Base-by-base conservation (phyloP, 1,140 invertebrate species). In the Bombyx mandarina region DNA sequence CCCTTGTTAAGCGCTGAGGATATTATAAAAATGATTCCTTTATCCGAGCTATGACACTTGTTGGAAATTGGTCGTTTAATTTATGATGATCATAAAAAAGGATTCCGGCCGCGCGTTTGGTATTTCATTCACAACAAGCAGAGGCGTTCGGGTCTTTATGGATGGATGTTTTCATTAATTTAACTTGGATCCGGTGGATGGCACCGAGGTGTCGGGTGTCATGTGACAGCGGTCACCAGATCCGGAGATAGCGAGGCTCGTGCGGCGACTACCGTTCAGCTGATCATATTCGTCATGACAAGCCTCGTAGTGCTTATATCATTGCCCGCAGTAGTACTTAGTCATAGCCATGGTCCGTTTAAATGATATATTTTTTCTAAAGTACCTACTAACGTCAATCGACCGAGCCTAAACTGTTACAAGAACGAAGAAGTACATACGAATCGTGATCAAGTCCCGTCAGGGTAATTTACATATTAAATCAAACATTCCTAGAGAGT, bases 1-100 rank as follows among this genome's bases (percentile, higher is more conserved):
- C 77, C 82, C 84, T 87, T 88, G 86, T 89, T 88, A 88, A 86
- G 79, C 82, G 82, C 79, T 83, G 80, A 88, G 82, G 85, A 88
- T 87, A 88, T 88, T 86, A 89, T 86, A 87, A 88, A 88, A 88
- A 89, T 87, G 79, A 88, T 86, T 88, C 84, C 83, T 88, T 84
- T 86, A 87, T 87, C 79, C 82, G 69, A 57, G 70, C 77, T 78
- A 82, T 83, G 82, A 85, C 80, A 82, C 81, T 82, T 79, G 75
- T 69, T 85, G 78, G 84, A 85, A 88, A 89, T 84, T 80, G 82
- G 82, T 78, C 79, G 76, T 63, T 78, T 86, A 86, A 89, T 89
- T 89, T 89, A 89, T 88, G 73, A 71, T 69, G 58, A 73, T 76
- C 80, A 86, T 89, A 88, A 89, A 88, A 87, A 87, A 83, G 79